These are phyloP conservation scores for Sialis lutaria DNA, from an alignment of 2,888 invertebrate species.

Conservation along the genomic window DNA sequence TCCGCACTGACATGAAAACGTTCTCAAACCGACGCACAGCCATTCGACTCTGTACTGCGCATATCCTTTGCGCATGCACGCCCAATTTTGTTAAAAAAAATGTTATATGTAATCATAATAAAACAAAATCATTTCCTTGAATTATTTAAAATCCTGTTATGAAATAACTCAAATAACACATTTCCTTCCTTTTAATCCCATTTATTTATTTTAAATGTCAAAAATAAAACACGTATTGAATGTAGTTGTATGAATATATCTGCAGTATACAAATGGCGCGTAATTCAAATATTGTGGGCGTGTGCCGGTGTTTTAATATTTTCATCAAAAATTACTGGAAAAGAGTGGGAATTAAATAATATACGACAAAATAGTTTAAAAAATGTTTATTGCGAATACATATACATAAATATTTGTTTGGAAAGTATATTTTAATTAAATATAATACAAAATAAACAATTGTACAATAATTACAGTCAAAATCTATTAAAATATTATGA, in stretches of 20 bases:
- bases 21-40: background rate
- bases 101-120: background rate
- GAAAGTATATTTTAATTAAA: no score
- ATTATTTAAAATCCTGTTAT: no score
- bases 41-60: background rate
- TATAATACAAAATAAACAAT: background rate
- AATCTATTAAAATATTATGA: slow-evolving; percentile 10
- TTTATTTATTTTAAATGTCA: no score
- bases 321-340: background rate
- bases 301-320: background rate
- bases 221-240: background rate
- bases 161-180: no score
- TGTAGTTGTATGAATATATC: background rate
- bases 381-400: no score
- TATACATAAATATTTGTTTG: no score
- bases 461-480: background rate
- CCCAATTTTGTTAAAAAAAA: background rate
- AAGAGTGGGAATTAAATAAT: no score
- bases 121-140: no score
- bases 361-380: no score
- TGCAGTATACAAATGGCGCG: background rate
- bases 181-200: no score
- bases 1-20: background rate
- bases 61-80: background rate
- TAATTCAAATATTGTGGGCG: background rate